These are phyloP conservation scores for Turnix velox DNA, from an alignment of 2,113 vertebrate genomes.

Conservation along the genomic window DNA sequence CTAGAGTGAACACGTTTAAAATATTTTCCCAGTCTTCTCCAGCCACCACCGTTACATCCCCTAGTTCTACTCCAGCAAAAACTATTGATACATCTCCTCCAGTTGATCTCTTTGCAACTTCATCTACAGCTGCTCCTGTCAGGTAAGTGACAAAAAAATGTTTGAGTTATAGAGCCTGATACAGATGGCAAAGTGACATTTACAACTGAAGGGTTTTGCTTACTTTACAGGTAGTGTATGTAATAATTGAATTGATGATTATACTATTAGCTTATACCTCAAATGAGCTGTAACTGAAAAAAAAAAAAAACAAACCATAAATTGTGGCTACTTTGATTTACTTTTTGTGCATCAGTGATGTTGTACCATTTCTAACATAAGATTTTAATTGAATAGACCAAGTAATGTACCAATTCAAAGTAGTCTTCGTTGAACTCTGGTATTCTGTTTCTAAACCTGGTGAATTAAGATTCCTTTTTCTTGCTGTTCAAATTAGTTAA, in stretches of 20 bases:
- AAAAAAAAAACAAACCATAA: neutral
- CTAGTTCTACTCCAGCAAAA: conserved; percentile 91
- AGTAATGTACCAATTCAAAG: neutral
- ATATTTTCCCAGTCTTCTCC: conserved; percentile 81
- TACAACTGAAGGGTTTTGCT: neutral
- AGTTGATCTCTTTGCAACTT: conserved; percentile 87
- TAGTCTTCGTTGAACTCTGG: neutral
- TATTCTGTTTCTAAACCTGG: neutral
- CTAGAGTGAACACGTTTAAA: neutral
- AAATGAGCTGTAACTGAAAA: neutral
- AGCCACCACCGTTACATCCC: conserved; percentile 83
- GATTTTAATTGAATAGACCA: neutral
- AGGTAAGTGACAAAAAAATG: conserved; percentile 59
- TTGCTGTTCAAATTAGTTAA: neutral
- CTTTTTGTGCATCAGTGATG: neutral
- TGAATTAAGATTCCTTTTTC: neutral
- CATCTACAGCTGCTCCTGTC: conserved; percentile 73
- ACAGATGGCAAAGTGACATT: neutral
- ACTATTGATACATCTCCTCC: conserved; percentile 86
- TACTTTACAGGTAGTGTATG: neutral
- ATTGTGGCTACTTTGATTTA: neutral
- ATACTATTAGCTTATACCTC: neutral
- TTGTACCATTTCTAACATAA: neutral
- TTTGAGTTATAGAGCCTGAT: neutral
- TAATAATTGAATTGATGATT: neutral